phyloP scores from a whole-genome alignment of 2,888 invertebrate species.

The Apodemia mormo region DNA sequence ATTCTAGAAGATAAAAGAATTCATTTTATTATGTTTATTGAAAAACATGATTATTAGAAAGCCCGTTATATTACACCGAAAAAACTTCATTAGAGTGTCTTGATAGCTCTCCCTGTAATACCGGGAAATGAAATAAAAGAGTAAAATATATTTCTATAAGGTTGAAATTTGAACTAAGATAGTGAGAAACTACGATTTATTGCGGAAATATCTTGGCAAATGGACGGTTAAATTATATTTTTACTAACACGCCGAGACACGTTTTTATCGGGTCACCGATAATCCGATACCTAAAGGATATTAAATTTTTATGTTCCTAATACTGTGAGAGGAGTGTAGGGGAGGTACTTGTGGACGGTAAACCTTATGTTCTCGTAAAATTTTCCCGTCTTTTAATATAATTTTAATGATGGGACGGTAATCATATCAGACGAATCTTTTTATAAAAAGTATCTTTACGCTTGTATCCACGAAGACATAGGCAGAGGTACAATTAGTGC shows the following conservation, averaged over 20 bases:
- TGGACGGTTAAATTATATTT: neutral
- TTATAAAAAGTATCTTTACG: too few relatives aligned
- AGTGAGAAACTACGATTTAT: neutral
- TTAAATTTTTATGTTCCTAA: constrained; percentile 6
- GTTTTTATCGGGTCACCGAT: constrained; percentile 3
- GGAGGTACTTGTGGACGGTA: constrained; percentile 1
- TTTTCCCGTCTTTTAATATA: neutral
- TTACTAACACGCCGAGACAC: neutral
- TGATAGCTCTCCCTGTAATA: neutral
- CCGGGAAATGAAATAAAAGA: neutral
- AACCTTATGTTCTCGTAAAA: constrained; percentile 6
- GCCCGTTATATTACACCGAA: neutral
- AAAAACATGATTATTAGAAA: neutral
- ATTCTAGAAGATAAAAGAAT: too few relatives aligned
- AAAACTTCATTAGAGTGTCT: neutral
- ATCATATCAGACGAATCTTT: neutral
- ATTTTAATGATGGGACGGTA: neutral
- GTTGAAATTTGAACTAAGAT: neutral
- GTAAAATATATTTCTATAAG: neutral
- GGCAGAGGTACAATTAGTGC: too few relatives aligned
- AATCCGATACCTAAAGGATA: constrained; percentile 6
- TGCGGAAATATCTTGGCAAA: constrained; percentile 5
- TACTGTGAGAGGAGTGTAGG: neutral
- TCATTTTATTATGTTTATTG: neutral
- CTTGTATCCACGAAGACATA: too few relatives aligned